phyloP scores from a whole-genome alignment of 2,797 vertebrate genomes.

The Octomys mimax region DNA sequence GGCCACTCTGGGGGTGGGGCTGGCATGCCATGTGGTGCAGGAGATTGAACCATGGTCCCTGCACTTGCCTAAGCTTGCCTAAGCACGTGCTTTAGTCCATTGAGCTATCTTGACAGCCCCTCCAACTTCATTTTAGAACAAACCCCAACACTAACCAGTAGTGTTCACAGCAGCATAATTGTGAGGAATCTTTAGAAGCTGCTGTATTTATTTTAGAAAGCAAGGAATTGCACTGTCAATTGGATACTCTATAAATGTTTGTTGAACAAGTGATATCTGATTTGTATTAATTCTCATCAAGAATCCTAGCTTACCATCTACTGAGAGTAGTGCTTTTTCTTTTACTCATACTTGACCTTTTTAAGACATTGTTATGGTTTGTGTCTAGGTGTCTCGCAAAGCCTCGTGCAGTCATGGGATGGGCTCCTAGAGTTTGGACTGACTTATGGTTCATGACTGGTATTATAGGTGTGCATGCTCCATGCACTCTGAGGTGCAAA shows the following conservation, averaged over 20 bases:
- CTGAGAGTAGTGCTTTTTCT: neutral
- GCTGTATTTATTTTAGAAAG: constrained; percentile 42
- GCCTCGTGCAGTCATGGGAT: no score
- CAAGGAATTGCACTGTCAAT: neutral
- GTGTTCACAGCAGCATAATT: neutral
- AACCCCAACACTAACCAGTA: neutral
- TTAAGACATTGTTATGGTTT: neutral
- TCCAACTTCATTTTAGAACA: constrained; percentile 34
- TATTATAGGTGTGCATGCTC: no score
- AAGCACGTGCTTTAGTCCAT: no score
- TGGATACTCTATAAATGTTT: neutral
- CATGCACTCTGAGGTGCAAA: no score
- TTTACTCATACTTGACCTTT: neutral
- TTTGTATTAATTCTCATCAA: constrained; percentile 54
- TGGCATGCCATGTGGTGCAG: no score
- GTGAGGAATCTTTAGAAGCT: constrained; percentile 43
- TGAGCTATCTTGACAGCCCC: no score
- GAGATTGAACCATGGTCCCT: no score
- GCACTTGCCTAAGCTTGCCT: no score
- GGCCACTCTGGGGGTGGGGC: no score
- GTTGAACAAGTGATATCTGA: neutral
- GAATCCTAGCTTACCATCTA: neutral
- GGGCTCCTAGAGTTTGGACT: no score
- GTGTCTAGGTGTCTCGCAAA: no score
- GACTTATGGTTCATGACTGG: no score